These are phyloP conservation scores for Percopsis omiscomaycus DNA, from an alignment of 2,797 vertebrate genomes.

Conservation along the genomic window DNA sequence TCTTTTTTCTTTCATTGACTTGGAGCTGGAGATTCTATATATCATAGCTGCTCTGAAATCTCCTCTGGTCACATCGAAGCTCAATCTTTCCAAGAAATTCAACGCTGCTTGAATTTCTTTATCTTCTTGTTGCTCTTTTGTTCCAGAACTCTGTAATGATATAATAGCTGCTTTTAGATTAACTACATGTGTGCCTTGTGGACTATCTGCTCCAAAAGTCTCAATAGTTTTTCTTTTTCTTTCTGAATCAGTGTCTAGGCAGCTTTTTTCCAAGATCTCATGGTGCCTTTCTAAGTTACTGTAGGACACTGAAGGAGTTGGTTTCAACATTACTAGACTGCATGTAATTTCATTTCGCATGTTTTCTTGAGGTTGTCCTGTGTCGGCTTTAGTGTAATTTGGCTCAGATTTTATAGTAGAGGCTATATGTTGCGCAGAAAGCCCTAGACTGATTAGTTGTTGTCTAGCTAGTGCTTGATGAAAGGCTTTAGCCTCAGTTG, in stretches of 20 bases:
- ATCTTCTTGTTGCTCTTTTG: constrained; percentile 72
- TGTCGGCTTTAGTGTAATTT: constrained; percentile 11
- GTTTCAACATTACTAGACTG: constrained; percentile 11
- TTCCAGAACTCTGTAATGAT: constrained; percentile 65
- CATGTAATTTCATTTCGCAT: constrained; percentile 29
- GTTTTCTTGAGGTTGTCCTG: constrained; percentile 25
- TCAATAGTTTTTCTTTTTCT: constrained; percentile 38
- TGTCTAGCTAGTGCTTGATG: constrained; percentile 73
- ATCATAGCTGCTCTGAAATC: constrained; percentile 89
- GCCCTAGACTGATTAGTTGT: constrained; percentile 49
- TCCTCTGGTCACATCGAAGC: constrained; percentile 82
- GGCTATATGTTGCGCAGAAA: constrained; percentile 14
- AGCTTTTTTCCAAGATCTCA: constrained; percentile 27
- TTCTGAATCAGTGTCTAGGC: constrained; percentile 59
- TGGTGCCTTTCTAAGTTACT: constrained; percentile 48
- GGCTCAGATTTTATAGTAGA: constrained; percentile 27
- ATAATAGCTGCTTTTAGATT: constrained; percentile 61
- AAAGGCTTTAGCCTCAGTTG: constrained; percentile 80
- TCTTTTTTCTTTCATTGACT: constrained; percentile 67
- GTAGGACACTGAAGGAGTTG: constrained; percentile 9
- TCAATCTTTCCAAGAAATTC: constrained; percentile 82
- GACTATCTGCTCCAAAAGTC: constrained; percentile 58
- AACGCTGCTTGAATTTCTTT: constrained; percentile 81
- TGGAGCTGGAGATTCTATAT: constrained; percentile 79
- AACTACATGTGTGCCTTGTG: constrained; percentile 62